Evolutionary conservation across 2,888 invertebrate species (phyloP).

Genomic region (Deroplatys truncata): DNA sequence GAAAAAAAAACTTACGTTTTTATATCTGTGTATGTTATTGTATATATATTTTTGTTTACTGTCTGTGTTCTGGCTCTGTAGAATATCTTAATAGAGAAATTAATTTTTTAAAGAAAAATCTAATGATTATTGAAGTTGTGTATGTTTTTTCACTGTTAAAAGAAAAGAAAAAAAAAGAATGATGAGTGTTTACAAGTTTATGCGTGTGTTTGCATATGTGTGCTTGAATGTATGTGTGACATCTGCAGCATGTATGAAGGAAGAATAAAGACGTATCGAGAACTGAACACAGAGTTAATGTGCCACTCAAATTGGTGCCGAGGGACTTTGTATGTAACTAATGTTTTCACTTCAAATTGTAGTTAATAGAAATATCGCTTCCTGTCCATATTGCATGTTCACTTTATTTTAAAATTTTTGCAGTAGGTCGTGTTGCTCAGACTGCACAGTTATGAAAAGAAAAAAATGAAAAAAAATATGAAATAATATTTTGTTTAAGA

Average conservation of each 20-base stretch:
- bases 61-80: slow-evolving; percentile 5
- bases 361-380: slow-evolving; percentile 16
- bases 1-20: background rate
- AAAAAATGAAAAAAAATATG: background rate
- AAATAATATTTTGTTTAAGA: background rate
- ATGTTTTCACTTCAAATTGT: slow-evolving; percentile 12
- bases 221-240: background rate
- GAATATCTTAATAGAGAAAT: background rate
- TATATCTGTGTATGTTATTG: slow-evolving; percentile 11
- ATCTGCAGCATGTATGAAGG: background rate
- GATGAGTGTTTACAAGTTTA: background rate
- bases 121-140: background rate
- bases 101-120: slow-evolving; percentile 1
- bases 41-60: slow-evolving; percentile 10
- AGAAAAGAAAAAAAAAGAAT: background rate
- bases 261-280: background rate
- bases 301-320: background rate
- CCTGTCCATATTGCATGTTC: slow-evolving; percentile 12
- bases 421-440: background rate
- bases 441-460: background rate
- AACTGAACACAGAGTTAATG: slow-evolving; percentile 11
- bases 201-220: background rate
- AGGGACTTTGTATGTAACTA: slow-evolving; percentile 11
- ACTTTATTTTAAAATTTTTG: background rate
- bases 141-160: slow-evolving; percentile 5